Percentiles rank a stretch among this genome's conserved stretches.
Conservation (phyloP, 1,140 invertebrate genomes). For the Asbolus verrucosus region DNA sequence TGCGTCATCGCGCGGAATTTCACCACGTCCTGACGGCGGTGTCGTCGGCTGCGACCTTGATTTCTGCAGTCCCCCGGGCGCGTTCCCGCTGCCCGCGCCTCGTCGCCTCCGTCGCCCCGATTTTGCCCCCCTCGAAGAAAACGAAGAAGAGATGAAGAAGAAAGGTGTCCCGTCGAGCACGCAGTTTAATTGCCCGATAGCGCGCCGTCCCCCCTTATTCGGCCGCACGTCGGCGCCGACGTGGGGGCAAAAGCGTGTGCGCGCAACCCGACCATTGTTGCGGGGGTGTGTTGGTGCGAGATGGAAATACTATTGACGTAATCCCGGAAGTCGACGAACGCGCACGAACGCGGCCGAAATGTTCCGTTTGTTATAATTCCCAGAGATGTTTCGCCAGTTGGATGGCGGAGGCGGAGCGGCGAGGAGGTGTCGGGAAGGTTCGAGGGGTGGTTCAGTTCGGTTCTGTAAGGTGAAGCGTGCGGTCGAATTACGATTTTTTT, state of each 20-base stretch:
- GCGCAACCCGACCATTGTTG: slow-evolving; percentile 40
- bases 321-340: slow-evolving; percentile 47
- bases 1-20: slow-evolving; percentile 17
- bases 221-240: not conserved
- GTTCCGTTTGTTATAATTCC: slow-evolving; percentile 41
- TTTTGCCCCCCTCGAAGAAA: no score
- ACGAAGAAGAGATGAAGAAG: no score
- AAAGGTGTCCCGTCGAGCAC: no score
- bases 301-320: slow-evolving; percentile 53
- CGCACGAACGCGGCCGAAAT: slow-evolving; percentile 41
- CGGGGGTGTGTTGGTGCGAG: slow-evolving; percentile 49
- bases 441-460: not conserved
- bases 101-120: not conserved
- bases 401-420: slow-evolving; percentile 22
- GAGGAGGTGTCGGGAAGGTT: not conserved
- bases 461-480: not conserved
- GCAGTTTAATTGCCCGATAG: not conserved
- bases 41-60: slow-evolving; percentile 17
- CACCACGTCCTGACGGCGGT: no score
- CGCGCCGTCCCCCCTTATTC: no score
- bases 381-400: slow-evolving; percentile 33
- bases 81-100: not conserved
- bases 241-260: not conserved
- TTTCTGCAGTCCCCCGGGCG: not conserved
- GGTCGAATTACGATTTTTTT: slow-evolving; percentile 7